Base-by-base conservation (phyloP, 2,113 vertebrate genomes). In the Apteryx owenii region DNA sequence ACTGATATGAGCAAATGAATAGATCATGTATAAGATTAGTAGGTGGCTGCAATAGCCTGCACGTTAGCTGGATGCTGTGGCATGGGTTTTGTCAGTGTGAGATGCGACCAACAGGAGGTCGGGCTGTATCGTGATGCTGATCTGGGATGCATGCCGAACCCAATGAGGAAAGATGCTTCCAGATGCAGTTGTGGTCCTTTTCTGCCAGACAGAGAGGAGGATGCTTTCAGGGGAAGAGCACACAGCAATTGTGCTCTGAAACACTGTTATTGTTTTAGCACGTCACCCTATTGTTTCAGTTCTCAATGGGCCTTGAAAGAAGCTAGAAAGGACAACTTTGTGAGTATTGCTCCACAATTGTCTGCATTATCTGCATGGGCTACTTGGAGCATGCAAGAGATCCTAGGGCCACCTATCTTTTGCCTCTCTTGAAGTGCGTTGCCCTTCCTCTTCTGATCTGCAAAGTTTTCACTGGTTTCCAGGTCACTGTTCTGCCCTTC, bases 91-190 rank as follows among this genome's bases (percentile, higher is more conserved):
- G 11, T 10, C 50, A 53, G 53, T 1, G 12, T 28, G 21, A 62
- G 54, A 28, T 14, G 14, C 2, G 33, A 40, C 33, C 38, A 28
- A 15, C 28, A 28, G 42, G 54, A 42, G 22, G 46, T 12, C 8
- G 0, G 2, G 48, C 18, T 1, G 0, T 23, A 11, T 21, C 5
- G 5, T 2, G 3, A 16, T 19, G 79, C 36, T 53, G 33, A 28
- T 7, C 23, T 29, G 48, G 64, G 64, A 12, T n/a, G 19, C n/a
- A 25, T 11, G 19, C 33, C 20, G 21, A 46, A 15, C 22, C 46
- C 18, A n/a, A 15, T 15, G 16, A 46, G 44, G 44, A 46, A 46
- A 38, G 40, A 13, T 36, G 13, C 21, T 33, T 46, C 48, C 26
- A 46, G 76, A 21, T 33, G 56, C 18, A 15, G 8, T 17, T 7